Percentiles rank a stretch among this genome's conserved stretches.
Conservation (phyloP, 2,888 invertebrate species). For the Dasypolia templi region DNA sequence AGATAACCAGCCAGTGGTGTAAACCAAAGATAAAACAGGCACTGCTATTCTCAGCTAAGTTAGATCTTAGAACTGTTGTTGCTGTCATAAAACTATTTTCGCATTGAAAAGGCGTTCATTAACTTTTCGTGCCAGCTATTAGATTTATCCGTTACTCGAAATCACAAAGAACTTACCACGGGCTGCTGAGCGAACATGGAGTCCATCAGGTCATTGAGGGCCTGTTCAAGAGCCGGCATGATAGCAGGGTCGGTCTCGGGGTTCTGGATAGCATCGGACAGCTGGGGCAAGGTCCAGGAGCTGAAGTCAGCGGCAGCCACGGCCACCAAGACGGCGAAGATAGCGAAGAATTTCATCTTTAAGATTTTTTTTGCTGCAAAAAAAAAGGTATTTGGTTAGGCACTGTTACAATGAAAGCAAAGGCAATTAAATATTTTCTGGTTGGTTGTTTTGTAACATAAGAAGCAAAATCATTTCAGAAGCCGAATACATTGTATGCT, state of each 20-base stretch:
- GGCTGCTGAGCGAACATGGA: constrained; percentile 71
- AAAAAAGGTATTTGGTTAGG: no score
- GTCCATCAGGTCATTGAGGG: constrained; percentile 75
- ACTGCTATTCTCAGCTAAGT: background rate
- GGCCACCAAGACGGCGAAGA: constrained; percentile 76
- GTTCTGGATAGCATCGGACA: constrained; percentile 74
- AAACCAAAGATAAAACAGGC: no score
- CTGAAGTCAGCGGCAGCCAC: constrained; percentile 67
- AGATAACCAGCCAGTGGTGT: background rate
- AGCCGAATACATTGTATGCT: background rate
- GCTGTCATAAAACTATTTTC: background rate
- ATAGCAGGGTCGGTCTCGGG: constrained; percentile 72
- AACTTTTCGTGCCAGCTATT: background rate
- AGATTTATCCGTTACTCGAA: background rate
- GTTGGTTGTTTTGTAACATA: background rate
- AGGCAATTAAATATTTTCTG: background rate
- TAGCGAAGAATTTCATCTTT: constrained; percentile 81
- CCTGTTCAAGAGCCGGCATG: constrained; percentile 73
- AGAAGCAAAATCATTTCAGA: background rate
- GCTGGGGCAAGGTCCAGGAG: constrained; percentile 73
- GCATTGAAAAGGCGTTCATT: background rate
- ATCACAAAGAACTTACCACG: constrained; percentile 66
- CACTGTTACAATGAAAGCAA: background rate
- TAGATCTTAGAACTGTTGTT: background rate
- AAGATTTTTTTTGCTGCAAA: constrained; percentile 54